Evolutionary conservation across 37 sponge, comb jelly and placozoan genomes (phyloP), one percentile per base, ranked within the genome.

Genomic region (Cliona cf. orientalis): DNA sequence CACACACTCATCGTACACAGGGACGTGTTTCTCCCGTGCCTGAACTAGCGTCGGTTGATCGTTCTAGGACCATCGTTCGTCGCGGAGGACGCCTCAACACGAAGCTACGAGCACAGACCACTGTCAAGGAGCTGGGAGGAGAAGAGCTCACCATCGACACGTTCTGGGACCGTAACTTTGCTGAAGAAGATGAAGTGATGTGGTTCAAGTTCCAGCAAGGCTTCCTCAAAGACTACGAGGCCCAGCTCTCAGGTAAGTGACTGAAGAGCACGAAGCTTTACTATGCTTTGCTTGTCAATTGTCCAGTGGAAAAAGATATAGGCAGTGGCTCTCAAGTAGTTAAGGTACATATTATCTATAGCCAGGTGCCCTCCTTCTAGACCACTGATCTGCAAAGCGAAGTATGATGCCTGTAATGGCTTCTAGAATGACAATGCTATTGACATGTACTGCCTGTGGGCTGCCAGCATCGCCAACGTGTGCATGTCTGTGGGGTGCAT

Each of bases 91-190:
- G 82, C 22, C 29, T 82, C 46, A 82, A 82, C 65, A 82, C 82
- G 12, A 82, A 82, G 73, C 73, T 82, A 17, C 72, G 72, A 2
- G 26, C 57, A 0, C 82, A 72, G 41, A 38, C 43, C 72, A 72
- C 72, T 35, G 3, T 61, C n/a, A 42, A 11, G 29, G 82, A 72
- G 4, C 22, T 75, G 5, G 63, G 26, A 6, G 63, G 63, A 42
- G 72, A 22, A 6, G 46, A 61, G 43, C 46, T 23, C 19, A 79
- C 81, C 11, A 72, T 42, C 9, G 82, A 86, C 46, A 84, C 82
- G 34, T 91, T 95, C 74, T 97, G 93, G 93, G 82, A 81, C 46
- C 71, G 88, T 5, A 92, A 87, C 65, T 95, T 94, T 42, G 87
- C 85, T 1, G 81, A 77, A 19, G 72, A 74, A 1, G 83, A 78